Evolutionary conservation across 2,113 vertebrate species (phyloP), one percentile per base, ranked within the genome.

Genomic region (Labeo catla): DNA sequence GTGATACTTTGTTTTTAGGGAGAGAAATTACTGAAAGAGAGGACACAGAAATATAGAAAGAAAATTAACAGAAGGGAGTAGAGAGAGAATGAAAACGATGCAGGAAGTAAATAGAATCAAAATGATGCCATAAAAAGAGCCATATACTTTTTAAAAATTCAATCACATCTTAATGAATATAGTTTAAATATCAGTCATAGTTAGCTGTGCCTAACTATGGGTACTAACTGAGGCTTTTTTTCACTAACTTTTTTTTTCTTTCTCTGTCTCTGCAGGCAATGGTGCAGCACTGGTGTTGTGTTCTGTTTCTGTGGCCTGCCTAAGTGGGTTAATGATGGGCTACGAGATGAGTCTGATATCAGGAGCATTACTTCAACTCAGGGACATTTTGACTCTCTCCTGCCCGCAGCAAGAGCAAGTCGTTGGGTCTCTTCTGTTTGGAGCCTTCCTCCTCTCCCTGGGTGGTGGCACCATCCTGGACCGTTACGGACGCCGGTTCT

Each of bases 311-410:
- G 85, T 92, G 16, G 97, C 98, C 21, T 97, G 97, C 0, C 34
- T 97, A 89, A 98, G 98, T 54, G 98, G 98, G 88, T 95, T 99
- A 91, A 95, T 98, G 92, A 93, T 99, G 93, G 98, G 98, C 6
- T 99, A 99, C 28, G 97, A 98, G 89, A 90, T 98, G 87, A 97
- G 97, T 73, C 93, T 99, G 88, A 98, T 98, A 89, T 99, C 98
- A 0, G 97, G 98, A 68, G 97, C 97, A 45, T 95, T 99, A 90
- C 96, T 99, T 49, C 97, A 98, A 91, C 95, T 99, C 90, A 95
- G 94, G 49, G 95, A 91, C 6, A 85, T 94, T 68, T 91, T 99
- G 85, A 85, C 92, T 2, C 95, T 99, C 3, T 95, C 96, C 50
- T 99, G 98, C 91, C 95, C 91, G 2, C 91, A 97, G 87, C 98